Evolutionary conservation across 2,888 invertebrate species (phyloP).

Genomic region (Bombyx huttoni): DNA sequence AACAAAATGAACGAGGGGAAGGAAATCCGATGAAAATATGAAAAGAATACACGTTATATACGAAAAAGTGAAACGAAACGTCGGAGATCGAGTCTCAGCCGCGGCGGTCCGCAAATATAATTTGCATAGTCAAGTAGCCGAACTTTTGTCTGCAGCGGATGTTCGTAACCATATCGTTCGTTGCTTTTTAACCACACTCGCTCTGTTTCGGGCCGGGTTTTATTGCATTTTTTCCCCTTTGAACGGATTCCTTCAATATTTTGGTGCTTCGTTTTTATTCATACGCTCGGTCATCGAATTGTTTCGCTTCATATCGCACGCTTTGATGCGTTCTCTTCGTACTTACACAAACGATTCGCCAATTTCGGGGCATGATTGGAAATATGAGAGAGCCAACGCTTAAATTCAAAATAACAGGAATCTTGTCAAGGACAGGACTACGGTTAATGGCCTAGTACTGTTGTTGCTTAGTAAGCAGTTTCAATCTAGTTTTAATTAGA

Average conservation of each 20-base stretch:
- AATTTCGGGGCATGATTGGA: neutral
- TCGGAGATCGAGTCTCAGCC: conserved; percentile 63
- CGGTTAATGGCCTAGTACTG: neutral
- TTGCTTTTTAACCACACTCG: conserved; percentile 69
- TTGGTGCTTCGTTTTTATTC: conserved; percentile 68
- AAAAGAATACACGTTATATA: conserved; percentile 69
- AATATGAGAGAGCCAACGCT: neutral
- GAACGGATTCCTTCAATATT: conserved; percentile 72
- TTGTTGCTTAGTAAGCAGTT: conserved; percentile 4
- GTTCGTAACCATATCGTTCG: conserved; percentile 69
- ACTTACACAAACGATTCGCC: conserved; percentile 5
- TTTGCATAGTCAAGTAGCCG: conserved; percentile 73
- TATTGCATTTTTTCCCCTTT: conserved; percentile 71
- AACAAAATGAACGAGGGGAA: conserved; percentile 68
- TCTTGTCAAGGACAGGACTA: neutral
- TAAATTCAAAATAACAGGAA: neutral
- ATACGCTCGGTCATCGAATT: conserved; percentile 65
- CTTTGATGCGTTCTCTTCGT: conserved; percentile 41
- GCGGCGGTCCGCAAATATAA: conserved; percentile 72
- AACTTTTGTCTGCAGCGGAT: conserved; percentile 70
- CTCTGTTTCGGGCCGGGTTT: conserved; percentile 59
- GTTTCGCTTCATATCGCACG: conserved; percentile 57
- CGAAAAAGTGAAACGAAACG: conserved; percentile 68
- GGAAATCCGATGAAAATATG: conserved; percentile 73
- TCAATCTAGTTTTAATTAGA: conserved; percentile 25